Base-by-base conservation (phyloP, 2,888 invertebrate species). In the Drosophila pegasa region DNA sequence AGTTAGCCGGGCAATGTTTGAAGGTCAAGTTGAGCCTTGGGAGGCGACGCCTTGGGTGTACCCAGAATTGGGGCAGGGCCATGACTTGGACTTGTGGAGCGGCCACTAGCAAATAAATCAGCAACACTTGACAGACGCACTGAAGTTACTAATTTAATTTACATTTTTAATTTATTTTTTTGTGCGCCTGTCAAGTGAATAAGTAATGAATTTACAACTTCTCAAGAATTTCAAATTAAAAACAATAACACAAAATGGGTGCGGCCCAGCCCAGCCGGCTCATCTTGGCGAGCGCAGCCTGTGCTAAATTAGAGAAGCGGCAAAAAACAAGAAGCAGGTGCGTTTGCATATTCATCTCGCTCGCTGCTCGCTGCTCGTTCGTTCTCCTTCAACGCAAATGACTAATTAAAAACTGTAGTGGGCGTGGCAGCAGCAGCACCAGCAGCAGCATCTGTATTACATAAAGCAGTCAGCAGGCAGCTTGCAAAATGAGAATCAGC, bases 161-260 rank as follows among this genome's bases (percentile, higher is more conserved):
- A 85, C 88, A 89, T 90, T 89, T 85, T 90, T 87, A 89, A 89
- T 90, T 83, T 88, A 78, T 85, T 89, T 90, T 79, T 79, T 64
- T 59, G 71, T 64, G 70, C 81, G 60, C 56, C 90, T 89, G 90
- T 89, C 87, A 89, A 87, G 89, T 90, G 87, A 85, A 87, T 88
- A 89, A 81, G 89, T 88, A 90, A 88, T 89, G 88, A 90, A 88
- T 90, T 88, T 82, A 83, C 84, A 90, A 90, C 88, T 88, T 90
- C 74, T 81, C 75, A 88, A 88, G 88, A 88, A 88, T 87, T 88
- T 88, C 84, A 90, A 88, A 88, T 90, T 89, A 90, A 90, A 89
- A 90, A 89, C 81, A 87, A 88, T 79, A 87, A 88, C 81, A 90
- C 76, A 71, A 82, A 78, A 81, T 70, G 87, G 78, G 64, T 65